Base-by-base conservation (phyloP, 1,140 invertebrate genomes). In the Megathymus violae region DNA sequence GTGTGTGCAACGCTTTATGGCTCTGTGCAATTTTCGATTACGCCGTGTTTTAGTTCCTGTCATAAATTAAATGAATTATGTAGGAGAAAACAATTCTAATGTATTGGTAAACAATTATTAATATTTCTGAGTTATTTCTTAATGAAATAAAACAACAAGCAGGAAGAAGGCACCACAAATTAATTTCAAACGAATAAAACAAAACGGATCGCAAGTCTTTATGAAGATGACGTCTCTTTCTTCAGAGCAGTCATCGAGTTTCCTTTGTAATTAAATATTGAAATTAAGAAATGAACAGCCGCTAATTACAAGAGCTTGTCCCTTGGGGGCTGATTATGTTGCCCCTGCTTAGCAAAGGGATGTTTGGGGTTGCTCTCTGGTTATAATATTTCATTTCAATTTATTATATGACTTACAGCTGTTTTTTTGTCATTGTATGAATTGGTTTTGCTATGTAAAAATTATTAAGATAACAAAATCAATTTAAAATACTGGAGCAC, bases 241-340 rank as follows among this genome's bases (percentile, higher is more conserved):
- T 83, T 80, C 64, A 67, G 51, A 78, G 85, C 82, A 90, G 76
- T 90, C 85, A 74, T 90, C 86, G 88, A 88, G 88, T 90, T 90
- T 90, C 88, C 88, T 87, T 90, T 87, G 88, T 92, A 91, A 92
- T 92, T 92, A 92, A 92, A 91, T 91, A 92, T 91, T 91, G 91
- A 91, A 92, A 91, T 92, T 91, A 92, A 92, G 91, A 92, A 92
- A 91, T 91, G 88, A 91, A 91, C 89, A 91, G 90, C 84, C 91
- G 86, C 85, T 91, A 91, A 92, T 91, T 91, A 91, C 83, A 81
- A 79, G 88, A 85, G 89, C 83, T 85, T 90, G 89, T 91, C 89
- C 88, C 91, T 88, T 67, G 88, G 69, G 90, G 88, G 85, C 84
- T 88, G 82, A 88, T 88, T 88, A 81, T 76, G 74, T 82, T 81